A percentile compares a stretch with the other conserved stretches of the same genome.
phyloP scores from a whole-genome alignment of 2,888 invertebrate genomes.

The Cremastinae sp. region DNA sequence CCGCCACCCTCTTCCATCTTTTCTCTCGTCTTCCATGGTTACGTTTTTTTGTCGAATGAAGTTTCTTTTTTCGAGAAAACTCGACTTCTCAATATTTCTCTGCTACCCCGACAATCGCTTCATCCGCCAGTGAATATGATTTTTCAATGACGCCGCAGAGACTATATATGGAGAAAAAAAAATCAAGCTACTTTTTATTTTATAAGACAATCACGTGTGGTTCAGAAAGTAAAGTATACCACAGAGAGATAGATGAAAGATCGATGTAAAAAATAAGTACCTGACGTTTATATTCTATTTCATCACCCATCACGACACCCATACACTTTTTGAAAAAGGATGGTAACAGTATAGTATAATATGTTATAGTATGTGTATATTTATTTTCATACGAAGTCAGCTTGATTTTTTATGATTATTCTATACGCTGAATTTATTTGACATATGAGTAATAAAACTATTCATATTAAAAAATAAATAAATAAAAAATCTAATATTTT shows the following conservation, averaged over 20 bases:
- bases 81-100: conserved; percentile 43
- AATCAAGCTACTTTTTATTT: conserved; percentile 5
- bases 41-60: conserved; percentile 54
- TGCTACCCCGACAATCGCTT: conserved; percentile 10
- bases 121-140: conserved; percentile 3
- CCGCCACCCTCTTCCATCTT: conserved; percentile 4
- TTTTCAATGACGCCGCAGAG: conserved; percentile 16
- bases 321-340: background rate
- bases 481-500: no score
- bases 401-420: no score
- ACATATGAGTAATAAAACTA: no score
- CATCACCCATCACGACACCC: background rate
- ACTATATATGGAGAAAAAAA: conserved; percentile 6
- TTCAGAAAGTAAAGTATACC: background rate
- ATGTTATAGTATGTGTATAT: no score
- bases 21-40: no score
- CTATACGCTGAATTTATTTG: no score
- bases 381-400: no score
- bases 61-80: conserved; percentile 26
- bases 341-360: background rate
- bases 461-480: no score
- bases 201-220: background rate
- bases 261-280: background rate
- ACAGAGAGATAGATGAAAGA: background rate
- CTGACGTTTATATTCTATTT: no score